phyloP scores from a whole-genome alignment of 2,113 vertebrate genomes.

The Grantiella picta region DNA sequence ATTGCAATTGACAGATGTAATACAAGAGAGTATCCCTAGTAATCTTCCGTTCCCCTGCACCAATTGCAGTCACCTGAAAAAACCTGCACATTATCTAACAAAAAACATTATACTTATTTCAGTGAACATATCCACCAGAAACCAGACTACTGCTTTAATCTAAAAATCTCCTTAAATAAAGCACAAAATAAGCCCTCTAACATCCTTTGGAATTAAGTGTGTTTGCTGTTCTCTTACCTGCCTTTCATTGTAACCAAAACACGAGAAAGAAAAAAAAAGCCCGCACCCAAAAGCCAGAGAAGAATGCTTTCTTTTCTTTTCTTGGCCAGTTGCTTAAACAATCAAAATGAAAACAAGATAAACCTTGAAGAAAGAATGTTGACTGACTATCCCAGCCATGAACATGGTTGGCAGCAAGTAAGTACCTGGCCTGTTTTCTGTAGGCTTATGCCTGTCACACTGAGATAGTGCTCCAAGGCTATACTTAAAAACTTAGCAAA shows the following conservation, averaged over 20 bases:
- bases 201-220: neutral
- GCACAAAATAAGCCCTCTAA: neutral
- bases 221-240: neutral
- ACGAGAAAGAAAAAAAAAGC: neutral
- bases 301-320: neutral
- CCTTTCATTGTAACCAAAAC: neutral
- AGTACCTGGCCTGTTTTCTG: neutral
- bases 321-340: neutral
- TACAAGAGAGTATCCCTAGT: neutral
- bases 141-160: neutral
- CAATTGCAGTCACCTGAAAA: neutral
- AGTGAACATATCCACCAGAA: neutral
- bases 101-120: neutral
- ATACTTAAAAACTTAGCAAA: neutral
- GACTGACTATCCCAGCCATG: neutral
- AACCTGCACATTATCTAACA: neutral
- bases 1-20: neutral
- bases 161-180: neutral
- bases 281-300: neutral
- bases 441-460: neutral
- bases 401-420: neutral
- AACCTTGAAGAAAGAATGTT: slow-evolving; percentile 24
- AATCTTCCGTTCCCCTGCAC: neutral
- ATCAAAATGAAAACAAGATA: slow-evolving; percentile 28
- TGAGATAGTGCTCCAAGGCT: neutral